These are phyloP conservation scores for Euzetes globulus DNA, from an alignment of 2,888 invertebrate genomes.

Conservation along the genomic window DNA sequence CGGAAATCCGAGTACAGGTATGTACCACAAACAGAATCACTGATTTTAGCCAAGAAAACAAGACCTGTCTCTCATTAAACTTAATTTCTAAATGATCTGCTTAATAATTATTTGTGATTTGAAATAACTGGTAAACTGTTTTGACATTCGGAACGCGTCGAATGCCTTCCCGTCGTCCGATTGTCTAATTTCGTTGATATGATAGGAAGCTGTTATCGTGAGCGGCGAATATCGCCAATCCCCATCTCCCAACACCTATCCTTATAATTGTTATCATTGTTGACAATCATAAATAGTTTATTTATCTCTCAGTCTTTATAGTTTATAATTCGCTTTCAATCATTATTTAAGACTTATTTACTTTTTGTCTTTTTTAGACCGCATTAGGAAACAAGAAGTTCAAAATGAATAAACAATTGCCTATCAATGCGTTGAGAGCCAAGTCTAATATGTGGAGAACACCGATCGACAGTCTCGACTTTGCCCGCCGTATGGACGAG, in stretches of 20 bases:
- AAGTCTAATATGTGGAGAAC: constrained; percentile 24
- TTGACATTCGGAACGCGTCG: background rate
- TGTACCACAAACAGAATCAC: background rate
- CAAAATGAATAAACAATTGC: constrained; percentile 20
- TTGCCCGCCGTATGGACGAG: constrained; percentile 48
- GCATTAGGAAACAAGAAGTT: constrained; percentile 18
- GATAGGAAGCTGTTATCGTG: background rate
- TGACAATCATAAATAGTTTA: background rate
- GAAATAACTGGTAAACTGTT: background rate
- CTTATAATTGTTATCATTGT: background rate
- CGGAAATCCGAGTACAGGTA: background rate
- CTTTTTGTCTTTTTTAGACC: constrained; percentile 16
- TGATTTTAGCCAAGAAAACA: background rate
- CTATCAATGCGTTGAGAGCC: constrained; percentile 22
- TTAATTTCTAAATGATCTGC: too few relatives aligned
- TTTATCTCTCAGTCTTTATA: constrained; percentile 5
- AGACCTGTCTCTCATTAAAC: too few relatives aligned
- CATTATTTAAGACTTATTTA: constrained; percentile 26
- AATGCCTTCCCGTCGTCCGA: background rate
- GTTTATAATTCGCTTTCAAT: constrained; percentile 17
- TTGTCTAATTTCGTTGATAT: background rate
- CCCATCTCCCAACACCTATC: background rate
- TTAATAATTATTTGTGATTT: background rate
- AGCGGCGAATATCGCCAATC: background rate
- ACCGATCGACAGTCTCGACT: constrained; percentile 41